Evolutionary conservation across 2,797 vertebrate genomes (phyloP), one percentile per base, ranked within the genome.

Genomic region (Dicrostonyx torquatus): DNA sequence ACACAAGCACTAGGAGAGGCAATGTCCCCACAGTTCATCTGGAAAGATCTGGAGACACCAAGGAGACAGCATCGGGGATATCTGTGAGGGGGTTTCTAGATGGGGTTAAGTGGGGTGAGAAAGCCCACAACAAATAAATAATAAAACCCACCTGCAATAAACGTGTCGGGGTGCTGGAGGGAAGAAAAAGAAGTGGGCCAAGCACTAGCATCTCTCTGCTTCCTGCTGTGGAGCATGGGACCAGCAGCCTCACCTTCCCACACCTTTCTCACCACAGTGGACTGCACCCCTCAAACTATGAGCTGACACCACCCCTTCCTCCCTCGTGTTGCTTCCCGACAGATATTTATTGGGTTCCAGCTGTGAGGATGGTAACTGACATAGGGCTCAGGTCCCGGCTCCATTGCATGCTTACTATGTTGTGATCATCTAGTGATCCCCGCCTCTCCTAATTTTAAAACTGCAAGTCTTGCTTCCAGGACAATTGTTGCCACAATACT

Each of bases 331-430:
- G 13, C 34, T 40, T 40, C 24, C 34, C 1, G 15, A 45, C 17
- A 13, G 5, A 5, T 50, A 9, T 77, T 77, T 17, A 10, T 37
- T 26, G 18, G 29, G 31, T 53, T 18, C 20, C 17, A 78, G 76
- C 8, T 9, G 10, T n/a, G 64, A 85, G 43, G 9, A 55, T 1
- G 2, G 66, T 40, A 13, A 72, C 2, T 37, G 29, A 5, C 29
- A 1, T 2, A 22, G 75, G 8, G 3, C 37, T 75, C 70, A 85
- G 66, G 60, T 66, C 62, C 45, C 55, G 37, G 34, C 48, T 86
- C 1, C 0, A 79, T 2, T 37, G 17, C 2, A 0, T 37, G 5
- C 20, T 13, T 82, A 43, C 50, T n/a, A 0, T 13, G 1, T 37
- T 6, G 20, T 58, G 55, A 58, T 58, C 31, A 60, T n/a, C 73